Evolutionary conservation across 2,888 invertebrate genomes (phyloP).

Genomic region (Stenolophus ochropezus): DNA sequence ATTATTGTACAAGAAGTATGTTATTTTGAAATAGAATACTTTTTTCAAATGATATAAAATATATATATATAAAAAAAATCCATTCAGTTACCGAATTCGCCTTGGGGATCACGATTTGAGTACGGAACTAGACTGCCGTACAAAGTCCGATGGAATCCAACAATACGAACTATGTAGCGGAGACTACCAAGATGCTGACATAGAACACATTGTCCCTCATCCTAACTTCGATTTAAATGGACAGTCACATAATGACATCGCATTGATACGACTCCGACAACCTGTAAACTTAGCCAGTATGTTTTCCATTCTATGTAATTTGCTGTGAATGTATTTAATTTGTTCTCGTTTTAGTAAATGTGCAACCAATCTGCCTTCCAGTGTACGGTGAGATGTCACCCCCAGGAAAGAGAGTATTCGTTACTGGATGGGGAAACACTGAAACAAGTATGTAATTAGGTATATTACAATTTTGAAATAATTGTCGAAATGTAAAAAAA

Average conservation of each 20-base stretch:
- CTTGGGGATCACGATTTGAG: constrained; percentile 74
- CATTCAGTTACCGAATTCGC: constrained; percentile 67
- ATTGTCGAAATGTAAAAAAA: too few species aligned
- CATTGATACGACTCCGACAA: not conserved
- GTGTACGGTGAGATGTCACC: constrained; percentile 57
- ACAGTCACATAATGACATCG: not conserved
- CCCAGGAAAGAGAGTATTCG: constrained; percentile 69
- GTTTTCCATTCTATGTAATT: too few species aligned
- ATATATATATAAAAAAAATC: not conserved
- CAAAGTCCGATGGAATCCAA: not conserved
- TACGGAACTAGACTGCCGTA: constrained; percentile 71
- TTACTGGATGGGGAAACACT: constrained; percentile 8
- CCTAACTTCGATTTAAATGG: not conserved
- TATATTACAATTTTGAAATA: too few species aligned
- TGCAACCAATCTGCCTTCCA: constrained; percentile 67
- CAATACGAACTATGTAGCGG: not conserved
- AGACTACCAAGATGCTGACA: not conserved
- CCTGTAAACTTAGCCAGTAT: not conserved
- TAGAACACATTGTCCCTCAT: not conserved
- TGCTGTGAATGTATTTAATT: not conserved
- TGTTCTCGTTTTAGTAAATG: not conserved
- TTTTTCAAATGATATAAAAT: not conserved
- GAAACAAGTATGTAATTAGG: not conserved
- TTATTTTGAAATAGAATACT: not conserved
- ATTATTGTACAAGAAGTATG: too few species aligned